A percentile compares a stretch with the other conserved stretches of the same genome.
Evolutionary conservation across 2,797 vertebrate species (phyloP).

Genomic region (Dendrocincla fuliginosa): DNA sequence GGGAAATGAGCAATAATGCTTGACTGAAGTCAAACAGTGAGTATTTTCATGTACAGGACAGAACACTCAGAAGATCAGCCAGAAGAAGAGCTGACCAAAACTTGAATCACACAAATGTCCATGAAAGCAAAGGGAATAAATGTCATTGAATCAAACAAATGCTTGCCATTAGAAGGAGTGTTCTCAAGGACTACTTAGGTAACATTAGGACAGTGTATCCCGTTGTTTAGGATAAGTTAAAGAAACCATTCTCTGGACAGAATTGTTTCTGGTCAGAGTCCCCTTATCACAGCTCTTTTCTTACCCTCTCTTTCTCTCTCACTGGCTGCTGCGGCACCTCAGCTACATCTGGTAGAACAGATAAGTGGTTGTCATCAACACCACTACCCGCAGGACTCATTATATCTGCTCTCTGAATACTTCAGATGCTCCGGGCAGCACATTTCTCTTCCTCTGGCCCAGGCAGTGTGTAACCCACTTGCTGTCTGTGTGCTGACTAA

Average conservation of each 20-base stretch:
- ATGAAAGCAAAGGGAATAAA: background rate
- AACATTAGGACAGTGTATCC: background rate
- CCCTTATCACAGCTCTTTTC: background rate
- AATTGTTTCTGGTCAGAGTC: slow-evolving; percentile 16
- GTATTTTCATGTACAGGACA: background rate
- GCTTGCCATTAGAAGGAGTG: background rate
- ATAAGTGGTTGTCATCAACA: background rate
- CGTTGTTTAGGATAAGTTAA: background rate
- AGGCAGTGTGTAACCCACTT: background rate
- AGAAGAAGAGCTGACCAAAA: background rate
- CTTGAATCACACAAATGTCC: background rate
- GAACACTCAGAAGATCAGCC: background rate
- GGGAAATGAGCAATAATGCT: background rate
- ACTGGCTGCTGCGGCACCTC: background rate
- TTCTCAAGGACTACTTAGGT: background rate
- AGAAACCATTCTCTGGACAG: background rate
- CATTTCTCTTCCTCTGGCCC: background rate
- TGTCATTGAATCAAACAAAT: background rate
- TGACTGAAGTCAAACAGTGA: background rate
- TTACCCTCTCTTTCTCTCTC: slow-evolving; percentile 21
- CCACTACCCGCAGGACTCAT: background rate
- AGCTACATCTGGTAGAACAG: background rate
- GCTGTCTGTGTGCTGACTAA: background rate
- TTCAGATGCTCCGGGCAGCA: background rate
- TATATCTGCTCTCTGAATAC: background rate